phyloP scores from a whole-genome alignment of 2,797 vertebrate species.

The Channallabes apus region DNA sequence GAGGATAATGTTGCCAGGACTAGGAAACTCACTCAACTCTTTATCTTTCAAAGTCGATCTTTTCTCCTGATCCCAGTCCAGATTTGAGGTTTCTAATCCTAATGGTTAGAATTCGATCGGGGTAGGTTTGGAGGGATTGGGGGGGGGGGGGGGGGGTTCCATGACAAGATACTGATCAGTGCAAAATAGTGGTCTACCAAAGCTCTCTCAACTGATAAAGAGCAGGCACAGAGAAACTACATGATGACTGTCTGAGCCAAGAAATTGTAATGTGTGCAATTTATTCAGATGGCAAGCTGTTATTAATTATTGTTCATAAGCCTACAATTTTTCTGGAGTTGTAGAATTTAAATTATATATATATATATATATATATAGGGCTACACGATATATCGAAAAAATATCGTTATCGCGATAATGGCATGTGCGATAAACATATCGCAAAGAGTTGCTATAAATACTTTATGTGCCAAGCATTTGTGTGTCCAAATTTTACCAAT shows the following conservation, averaged over 20 bases:
- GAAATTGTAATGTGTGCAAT: constrained; percentile 49
- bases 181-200: constrained; percentile 29
- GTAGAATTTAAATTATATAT: no score
- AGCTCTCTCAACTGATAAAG: constrained; percentile 34
- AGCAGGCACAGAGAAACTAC: constrained; percentile 33
- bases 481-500: no score
- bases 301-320: constrained; percentile 49
- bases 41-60: constrained; percentile 33
- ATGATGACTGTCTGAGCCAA: constrained; percentile 39
- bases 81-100: constrained; percentile 32
- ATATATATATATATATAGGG: no score
- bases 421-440: no score
- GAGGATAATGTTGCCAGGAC: constrained; percentile 36
- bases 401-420: no score
- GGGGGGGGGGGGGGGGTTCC: no score
- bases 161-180: constrained; percentile 28
- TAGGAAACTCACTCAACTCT: constrained; percentile 33
- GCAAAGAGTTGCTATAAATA: no score
- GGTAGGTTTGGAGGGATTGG: neutral
- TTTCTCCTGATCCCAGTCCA: constrained; percentile 34
- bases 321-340: constrained; percentile 45
- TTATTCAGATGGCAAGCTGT: neutral
- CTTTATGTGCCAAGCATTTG: no score
- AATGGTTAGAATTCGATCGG: constrained; percentile 29
- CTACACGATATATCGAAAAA: no score